These are phyloP conservation scores for Proterorhinus semilunaris DNA, from an alignment of 2,113 vertebrate genomes.

Conservation along the genomic window DNA sequence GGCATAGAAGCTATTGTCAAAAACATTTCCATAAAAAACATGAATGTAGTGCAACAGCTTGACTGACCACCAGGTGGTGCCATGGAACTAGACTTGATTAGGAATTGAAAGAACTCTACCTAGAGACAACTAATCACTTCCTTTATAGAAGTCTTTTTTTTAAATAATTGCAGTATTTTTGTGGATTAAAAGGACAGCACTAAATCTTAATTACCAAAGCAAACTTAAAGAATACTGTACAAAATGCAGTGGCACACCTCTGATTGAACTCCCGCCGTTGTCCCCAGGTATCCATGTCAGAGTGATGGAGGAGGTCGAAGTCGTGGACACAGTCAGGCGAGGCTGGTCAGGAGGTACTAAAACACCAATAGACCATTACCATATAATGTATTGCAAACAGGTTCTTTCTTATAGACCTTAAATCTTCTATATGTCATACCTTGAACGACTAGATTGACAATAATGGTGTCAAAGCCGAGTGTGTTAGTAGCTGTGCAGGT, in stretches of 20 bases:
- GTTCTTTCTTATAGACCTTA: not conserved
- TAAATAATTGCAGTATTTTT: not conserved
- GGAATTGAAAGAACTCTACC: not conserved
- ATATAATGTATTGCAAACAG: not conserved
- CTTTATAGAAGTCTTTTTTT: not conserved
- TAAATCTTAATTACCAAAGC: not conserved
- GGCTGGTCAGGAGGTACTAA: constrained; percentile 96
- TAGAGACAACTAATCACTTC: constrained; percentile 13
- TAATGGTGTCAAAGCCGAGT: constrained; percentile 96
- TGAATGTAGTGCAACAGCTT: not conserved
- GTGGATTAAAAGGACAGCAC: no score
- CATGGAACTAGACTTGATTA: constrained; percentile 8
- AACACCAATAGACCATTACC: not conserved
- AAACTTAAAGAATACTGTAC: not conserved
- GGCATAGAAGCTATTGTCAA: constrained; percentile 12
- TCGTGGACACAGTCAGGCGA: constrained; percentile 94
- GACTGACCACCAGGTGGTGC: constrained; percentile 59
- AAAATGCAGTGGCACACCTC: constrained; percentile 61
- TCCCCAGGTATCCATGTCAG: constrained; percentile 98
- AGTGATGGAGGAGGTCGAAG: constrained; percentile 94
- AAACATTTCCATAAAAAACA: not conserved
- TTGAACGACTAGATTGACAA: constrained; percentile 96
- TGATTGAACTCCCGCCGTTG: constrained; percentile 88
- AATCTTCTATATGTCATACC: constrained; percentile 73
- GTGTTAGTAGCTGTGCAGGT: constrained; percentile 98